phyloP scores from a whole-genome alignment of 2,888 invertebrate species.

The Lucinisca nassula region DNA sequence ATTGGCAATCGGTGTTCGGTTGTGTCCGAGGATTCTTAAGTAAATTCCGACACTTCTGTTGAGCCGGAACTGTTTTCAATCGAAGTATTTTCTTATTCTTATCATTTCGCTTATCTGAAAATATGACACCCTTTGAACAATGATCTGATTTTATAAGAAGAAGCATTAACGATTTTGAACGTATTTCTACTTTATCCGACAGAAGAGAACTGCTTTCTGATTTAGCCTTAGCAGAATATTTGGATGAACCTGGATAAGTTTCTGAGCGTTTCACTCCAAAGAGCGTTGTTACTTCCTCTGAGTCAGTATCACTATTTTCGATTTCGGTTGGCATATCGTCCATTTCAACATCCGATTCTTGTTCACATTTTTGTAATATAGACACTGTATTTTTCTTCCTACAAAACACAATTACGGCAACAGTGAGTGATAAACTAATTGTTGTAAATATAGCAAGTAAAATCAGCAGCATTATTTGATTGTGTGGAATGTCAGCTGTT shows the following conservation, averaged over 20 bases:
- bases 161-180: not conserved
- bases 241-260: not conserved
- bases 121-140: not conserved
- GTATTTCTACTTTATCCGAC: not conserved
- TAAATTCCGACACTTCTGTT: not conserved
- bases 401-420: constrained; percentile 84
- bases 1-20: not conserved
- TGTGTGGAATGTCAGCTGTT: constrained; percentile 6
- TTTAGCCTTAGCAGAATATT: not conserved
- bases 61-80: not conserved
- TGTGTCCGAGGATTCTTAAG: not conserved
- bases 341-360: constrained; percentile 82
- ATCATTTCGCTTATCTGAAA: not conserved
- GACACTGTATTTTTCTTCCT: constrained; percentile 86
- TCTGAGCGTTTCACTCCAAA: not conserved
- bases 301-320: constrained; percentile 71
- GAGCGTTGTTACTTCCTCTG: constrained; percentile 31
- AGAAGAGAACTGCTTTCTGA: not conserved
- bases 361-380: constrained; percentile 82
- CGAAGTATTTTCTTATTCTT: not conserved
- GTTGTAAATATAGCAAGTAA: constrained; percentile 82
- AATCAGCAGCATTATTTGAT: constrained; percentile 50
- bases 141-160: not conserved
- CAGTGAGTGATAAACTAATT: constrained; percentile 82
- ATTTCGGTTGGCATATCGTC: constrained; percentile 82